phyloP scores from a whole-genome alignment of 2,113 vertebrate genomes.

The Brienomyrus longianalis region DNA sequence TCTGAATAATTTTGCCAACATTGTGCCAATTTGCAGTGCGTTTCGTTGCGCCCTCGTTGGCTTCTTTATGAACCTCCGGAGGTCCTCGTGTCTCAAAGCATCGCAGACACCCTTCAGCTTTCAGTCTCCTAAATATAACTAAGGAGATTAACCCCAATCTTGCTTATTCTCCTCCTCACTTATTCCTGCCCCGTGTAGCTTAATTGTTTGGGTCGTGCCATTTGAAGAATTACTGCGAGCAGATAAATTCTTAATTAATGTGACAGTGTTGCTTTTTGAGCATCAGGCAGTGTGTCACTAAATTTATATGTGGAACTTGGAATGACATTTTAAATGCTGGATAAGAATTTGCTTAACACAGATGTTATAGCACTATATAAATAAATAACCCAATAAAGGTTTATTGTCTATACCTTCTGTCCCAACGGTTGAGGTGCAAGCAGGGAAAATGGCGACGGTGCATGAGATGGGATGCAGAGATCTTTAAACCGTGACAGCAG shows the following conservation, averaged over 20 bases:
- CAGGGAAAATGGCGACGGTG: not conserved
- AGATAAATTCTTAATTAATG: not conserved
- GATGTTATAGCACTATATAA: not conserved
- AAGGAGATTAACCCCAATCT: not conserved
- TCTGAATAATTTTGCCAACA: not conserved
- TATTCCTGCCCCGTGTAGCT: not conserved
- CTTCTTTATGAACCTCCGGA: not conserved
- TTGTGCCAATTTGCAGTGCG: not conserved
- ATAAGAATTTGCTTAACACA: too few relatives aligned
- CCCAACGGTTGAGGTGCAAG: not conserved
- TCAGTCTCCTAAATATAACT: not conserved
- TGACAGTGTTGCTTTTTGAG: not conserved
- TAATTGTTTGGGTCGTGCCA: not conserved
- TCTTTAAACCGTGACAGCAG: not conserved
- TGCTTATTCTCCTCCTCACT: not conserved
- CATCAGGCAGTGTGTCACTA: not conserved
- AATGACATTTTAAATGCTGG: not conserved
- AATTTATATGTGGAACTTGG: not conserved
- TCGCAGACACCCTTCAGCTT: not conserved
- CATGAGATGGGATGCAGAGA: not conserved
- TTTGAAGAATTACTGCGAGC: not conserved
- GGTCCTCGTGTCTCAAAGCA: not conserved
- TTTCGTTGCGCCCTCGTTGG: not conserved
- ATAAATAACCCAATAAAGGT: not conserved
- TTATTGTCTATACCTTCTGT: not conserved